Evolutionary conservation across 1,140 invertebrate genomes (phyloP).

Genomic region (Leptinotarsa texana): DNA sequence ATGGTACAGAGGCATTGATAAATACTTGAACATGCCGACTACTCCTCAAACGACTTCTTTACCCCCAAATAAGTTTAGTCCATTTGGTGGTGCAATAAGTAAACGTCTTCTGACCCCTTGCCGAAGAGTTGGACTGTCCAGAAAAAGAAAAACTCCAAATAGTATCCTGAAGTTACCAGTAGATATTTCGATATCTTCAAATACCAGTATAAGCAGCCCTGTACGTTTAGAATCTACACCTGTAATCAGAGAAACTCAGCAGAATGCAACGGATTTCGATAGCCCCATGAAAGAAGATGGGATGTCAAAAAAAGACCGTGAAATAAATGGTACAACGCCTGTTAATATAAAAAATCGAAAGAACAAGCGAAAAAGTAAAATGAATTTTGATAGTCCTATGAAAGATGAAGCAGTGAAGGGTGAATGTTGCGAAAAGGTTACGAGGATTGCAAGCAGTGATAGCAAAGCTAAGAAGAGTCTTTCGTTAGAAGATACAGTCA

Average conservation of each 20-base stretch:
- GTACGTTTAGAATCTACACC: not conserved
- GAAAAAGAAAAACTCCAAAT: constrained; percentile 20
- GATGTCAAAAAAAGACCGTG: not conserved
- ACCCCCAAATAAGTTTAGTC: constrained; percentile 13
- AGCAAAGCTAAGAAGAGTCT: too few species aligned
- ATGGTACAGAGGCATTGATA: too few species aligned
- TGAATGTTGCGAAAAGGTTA: not conserved
- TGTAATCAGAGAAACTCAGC: not conserved
- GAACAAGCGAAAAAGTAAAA: not conserved
- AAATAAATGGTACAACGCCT: not conserved
- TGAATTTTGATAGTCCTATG: not conserved
- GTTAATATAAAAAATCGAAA: too few species aligned
- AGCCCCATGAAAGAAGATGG: not conserved
- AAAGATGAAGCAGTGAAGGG: not conserved
- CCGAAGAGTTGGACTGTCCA: constrained; percentile 16
- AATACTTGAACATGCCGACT: constrained; percentile 7
- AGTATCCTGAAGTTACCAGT: constrained; percentile 9
- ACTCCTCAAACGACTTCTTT: constrained; percentile 1
- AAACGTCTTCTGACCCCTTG: constrained; percentile 23
- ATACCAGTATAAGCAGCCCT: not conserved
- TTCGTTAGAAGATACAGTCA: too few species aligned
- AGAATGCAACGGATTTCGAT: not conserved
- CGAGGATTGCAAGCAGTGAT: too few species aligned
- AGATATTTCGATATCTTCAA: constrained; percentile 13
- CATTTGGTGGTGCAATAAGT: constrained; percentile 20